Evolutionary conservation across 2,888 invertebrate genomes (phyloP).

Genomic region (Caenorhabditis sp.): DNA sequence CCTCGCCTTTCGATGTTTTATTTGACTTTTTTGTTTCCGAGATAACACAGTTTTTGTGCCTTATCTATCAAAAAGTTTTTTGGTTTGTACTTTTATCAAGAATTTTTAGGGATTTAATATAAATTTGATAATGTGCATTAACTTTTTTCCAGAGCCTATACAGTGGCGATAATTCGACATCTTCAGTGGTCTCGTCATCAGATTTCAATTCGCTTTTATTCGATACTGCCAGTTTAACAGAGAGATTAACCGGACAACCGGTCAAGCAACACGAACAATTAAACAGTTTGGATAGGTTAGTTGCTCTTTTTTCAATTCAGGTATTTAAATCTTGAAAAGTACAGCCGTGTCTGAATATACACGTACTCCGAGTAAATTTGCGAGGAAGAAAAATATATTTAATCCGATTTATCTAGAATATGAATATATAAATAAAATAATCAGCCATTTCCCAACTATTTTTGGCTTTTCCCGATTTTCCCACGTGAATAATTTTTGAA

Average conservation of each 20-base stretch:
- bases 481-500: too few species aligned
- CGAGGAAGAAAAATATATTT: neutral
- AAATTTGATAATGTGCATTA: neutral
- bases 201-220: neutral
- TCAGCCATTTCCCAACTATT: neutral
- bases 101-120: neutral
- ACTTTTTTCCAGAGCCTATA: slow-evolving; percentile 32
- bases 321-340: too few species aligned
- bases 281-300: neutral
- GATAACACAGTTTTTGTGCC: neutral
- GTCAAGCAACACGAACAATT: neutral
- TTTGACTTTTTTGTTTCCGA: neutral
- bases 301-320: too few species aligned
- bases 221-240: neutral
- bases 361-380: neutral
- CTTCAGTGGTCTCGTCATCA: slow-evolving; percentile 6
- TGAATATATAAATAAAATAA: neutral
- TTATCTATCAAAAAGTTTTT: neutral
- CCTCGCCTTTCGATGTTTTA: neutral
- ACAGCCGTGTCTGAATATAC: too few species aligned
- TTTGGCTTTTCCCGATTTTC: neutral
- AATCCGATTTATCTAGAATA: neutral
- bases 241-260: neutral
- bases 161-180: slow-evolving; percentile 14
- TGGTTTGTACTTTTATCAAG: neutral